Evolutionary conservation across 2,797 vertebrate genomes (phyloP).

Genomic region (Enteromius treurensis): DNA sequence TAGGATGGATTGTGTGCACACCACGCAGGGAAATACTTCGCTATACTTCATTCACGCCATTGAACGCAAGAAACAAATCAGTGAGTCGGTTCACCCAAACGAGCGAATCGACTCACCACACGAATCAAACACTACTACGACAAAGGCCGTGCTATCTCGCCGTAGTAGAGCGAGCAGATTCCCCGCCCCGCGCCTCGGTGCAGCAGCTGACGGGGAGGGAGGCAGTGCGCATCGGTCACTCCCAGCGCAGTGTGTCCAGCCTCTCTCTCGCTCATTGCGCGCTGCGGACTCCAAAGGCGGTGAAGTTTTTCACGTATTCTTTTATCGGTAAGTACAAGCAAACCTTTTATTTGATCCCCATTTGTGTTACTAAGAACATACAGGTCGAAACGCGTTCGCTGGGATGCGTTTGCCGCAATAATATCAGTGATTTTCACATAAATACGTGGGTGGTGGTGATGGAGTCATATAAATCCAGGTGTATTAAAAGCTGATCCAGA

Average conservation of each 20-base stretch:
- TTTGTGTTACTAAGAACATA: neutral
- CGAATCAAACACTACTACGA: neutral
- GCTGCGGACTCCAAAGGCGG: slow-evolving; percentile 59
- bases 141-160: neutral
- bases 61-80: neutral
- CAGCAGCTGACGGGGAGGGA: slow-evolving; percentile 53
- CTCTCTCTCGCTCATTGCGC: slow-evolving; percentile 45
- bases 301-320: slow-evolving; percentile 58
- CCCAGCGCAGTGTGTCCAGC: slow-evolving; percentile 51
- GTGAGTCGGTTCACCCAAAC: neutral
- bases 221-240: slow-evolving; percentile 65
- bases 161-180: neutral
- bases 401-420: neutral
- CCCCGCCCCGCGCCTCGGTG: slow-evolving; percentile 57
- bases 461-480: slow-evolving; percentile 14
- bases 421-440: neutral
- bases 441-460: slow-evolving; percentile 36
- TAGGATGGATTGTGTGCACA: too few species aligned
- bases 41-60: neutral
- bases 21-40: too few species aligned
- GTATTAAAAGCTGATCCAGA: neutral
- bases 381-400: too few species aligned
- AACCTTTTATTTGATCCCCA: neutral
- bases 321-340: slow-evolving; percentile 56
- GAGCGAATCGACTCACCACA: neutral